Evolutionary conservation across 2,113 vertebrate genomes (phyloP), one percentile per base, ranked within the genome.

Genomic region (Dendropsophus ebraccatus): DNA sequence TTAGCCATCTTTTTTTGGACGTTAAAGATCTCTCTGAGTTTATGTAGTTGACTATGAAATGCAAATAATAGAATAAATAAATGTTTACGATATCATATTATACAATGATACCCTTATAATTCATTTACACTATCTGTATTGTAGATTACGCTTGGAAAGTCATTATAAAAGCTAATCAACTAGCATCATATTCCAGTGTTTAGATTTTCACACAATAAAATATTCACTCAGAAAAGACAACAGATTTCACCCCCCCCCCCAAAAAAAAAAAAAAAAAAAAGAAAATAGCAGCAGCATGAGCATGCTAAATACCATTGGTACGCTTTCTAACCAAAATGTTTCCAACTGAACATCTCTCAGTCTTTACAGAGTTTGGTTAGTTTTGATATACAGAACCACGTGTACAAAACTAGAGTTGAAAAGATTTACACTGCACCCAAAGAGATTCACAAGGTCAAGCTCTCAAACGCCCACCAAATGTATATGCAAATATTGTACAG

Each of bases 291-390:
- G 91, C 92, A 93, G 92, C 92, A 92, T 92, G 92, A 89, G 92
- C 95, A 96, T 96, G 95, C 95, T 95, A 94, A 94, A 92, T 93
- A 94, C 90, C 93, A 92, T 94, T 94, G 92, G 89, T 91, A 93
- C 88, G 65, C 89, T 93, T 92, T 90, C 89, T 91, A 89, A 91
- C 90, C 91, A 95, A 95, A 92, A 92, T 62, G 41, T 28, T 60
- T 81, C 60, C 41, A 17, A 62, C 41, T 65, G 35, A 81, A 81
- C 28, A 67, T 79, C 47, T 78, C 58, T 54, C 25, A 85, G 72
- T 28, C 35, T 70, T 11, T 90, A 90, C 50, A 93, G 94, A 81
- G 89, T 88, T 91, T 88, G 84, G 54, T 81, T 91, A 93, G 89
- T 89, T 88, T 90, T 91, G 67, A 74, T 73, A 37, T 85, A 89